A percentile compares a stretch with the other conserved stretches of the same genome.
phyloP scores from a whole-genome alignment of 2,113 vertebrate genomes.

The Perca fluviatilis region DNA sequence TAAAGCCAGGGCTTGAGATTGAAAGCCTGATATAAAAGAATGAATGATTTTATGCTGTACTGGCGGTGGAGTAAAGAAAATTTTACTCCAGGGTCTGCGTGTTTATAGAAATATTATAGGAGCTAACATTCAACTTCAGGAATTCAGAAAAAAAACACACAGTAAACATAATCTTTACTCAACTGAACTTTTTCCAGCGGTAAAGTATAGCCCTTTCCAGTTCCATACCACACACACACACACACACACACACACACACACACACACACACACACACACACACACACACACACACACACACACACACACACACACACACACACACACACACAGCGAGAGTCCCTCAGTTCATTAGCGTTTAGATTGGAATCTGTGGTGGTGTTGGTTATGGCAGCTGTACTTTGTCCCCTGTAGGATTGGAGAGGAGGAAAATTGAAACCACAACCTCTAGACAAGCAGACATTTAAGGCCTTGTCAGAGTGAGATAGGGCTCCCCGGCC shows the following conservation, averaged over 20 bases:
- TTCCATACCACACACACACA: constrained; percentile 3
- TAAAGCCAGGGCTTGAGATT: no score
- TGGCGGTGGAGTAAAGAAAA: no score
- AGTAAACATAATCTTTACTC: background rate
- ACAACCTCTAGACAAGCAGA: constrained; percentile 48
- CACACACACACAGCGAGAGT: background rate
- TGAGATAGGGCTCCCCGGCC: constrained; percentile 29
- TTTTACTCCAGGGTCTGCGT: no score
- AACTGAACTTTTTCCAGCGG: background rate
- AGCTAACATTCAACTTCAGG: no score
- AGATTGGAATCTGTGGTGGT: constrained; percentile 38
- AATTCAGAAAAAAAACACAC: background rate
- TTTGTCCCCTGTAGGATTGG: constrained; percentile 36
- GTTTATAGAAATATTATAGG: no score
- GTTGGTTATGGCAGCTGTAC: constrained; percentile 5
- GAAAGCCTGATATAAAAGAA: no score
- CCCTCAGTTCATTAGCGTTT: constrained; percentile 37
- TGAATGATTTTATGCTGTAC: no score
- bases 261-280: constrained; percentile 12
- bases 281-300: constrained; percentile 11
- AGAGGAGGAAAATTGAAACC: constrained; percentile 55
- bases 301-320: constrained; percentile 25
- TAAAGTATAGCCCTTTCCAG: background rate
- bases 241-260: constrained; percentile 9
- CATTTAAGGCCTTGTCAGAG: constrained; percentile 56